Evolutionary conservation across 2,113 vertebrate species (phyloP).

Genomic region (Scalopus aquaticus): DNA sequence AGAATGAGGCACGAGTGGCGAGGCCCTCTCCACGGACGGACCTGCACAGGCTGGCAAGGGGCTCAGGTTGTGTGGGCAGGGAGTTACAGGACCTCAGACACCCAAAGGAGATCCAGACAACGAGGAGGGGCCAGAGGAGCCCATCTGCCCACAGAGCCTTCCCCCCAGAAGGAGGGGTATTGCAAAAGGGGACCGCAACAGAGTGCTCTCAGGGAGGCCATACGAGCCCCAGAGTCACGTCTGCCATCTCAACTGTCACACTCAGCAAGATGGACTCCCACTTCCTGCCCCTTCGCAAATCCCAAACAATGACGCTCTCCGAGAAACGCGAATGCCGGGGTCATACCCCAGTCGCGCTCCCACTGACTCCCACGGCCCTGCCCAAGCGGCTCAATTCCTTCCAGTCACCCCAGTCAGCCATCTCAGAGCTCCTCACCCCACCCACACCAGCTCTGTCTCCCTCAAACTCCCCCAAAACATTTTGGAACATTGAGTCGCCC

Average conservation of each 20-base stretch:
- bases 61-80: too few species aligned
- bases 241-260: background rate
- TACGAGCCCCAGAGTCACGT: too few species aligned
- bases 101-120: background rate
- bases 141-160: background rate
- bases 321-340: background rate
- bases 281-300: background rate
- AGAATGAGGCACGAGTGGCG: too few species aligned
- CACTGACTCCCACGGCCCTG: rapidly evolving
- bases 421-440: background rate
- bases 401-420: background rate
- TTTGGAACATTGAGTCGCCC: background rate
- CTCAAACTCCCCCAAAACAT: background rate
- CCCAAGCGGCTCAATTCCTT: background rate
- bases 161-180: background rate
- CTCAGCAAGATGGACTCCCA: background rate
- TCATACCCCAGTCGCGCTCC: background rate
- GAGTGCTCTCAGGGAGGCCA: background rate
- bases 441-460: background rate
- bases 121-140: rapidly evolving
- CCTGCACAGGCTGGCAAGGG: background rate
- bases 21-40: background rate
- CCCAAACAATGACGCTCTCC: background rate
- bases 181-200: background rate
- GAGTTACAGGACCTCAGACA: background rate